These are phyloP conservation scores for Micromussa lordhowensis DNA, from an alignment of 92 coral and sea anemone species.

Conservation along the genomic window DNA sequence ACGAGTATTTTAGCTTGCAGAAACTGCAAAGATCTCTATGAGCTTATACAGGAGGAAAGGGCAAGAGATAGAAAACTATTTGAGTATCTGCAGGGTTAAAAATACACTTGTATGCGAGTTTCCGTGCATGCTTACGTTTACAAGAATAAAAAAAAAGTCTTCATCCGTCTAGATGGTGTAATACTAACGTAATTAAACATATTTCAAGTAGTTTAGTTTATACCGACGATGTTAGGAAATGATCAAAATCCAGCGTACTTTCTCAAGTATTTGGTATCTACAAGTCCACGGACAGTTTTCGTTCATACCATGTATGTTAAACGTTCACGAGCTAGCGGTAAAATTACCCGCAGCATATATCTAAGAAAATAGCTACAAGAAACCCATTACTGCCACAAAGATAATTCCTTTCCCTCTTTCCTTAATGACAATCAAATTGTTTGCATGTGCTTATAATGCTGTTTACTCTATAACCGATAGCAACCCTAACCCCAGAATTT, in stretches of 20 bases:
- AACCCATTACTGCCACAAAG: not conserved
- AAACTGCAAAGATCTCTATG: not conserved
- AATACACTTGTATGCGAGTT: not conserved
- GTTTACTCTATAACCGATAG: not conserved
- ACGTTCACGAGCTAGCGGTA: not conserved
- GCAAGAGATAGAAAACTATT: not conserved
- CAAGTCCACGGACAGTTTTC: not conserved
- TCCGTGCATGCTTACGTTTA: not conserved
- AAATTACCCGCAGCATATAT: not conserved
- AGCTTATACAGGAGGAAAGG: not conserved
- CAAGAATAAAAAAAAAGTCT: not conserved
- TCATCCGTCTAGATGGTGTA: not conserved
- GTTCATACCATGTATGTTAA: not conserved
- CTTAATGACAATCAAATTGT: not conserved
- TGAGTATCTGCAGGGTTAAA: not conserved
- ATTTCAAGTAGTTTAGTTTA: not conserved
- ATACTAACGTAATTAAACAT: not conserved
- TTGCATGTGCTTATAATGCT: slow-evolving; percentile 7
- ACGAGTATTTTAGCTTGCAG: too few species aligned
- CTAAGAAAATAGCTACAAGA: not conserved
- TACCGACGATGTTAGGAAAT: not conserved
- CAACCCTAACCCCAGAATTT: not conserved
- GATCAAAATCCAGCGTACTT: not conserved
- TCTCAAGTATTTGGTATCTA: not conserved
- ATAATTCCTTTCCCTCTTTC: not conserved